phyloP scores from a whole-genome alignment of 2,888 invertebrate genomes.

The Cephus nigrinus region DNA sequence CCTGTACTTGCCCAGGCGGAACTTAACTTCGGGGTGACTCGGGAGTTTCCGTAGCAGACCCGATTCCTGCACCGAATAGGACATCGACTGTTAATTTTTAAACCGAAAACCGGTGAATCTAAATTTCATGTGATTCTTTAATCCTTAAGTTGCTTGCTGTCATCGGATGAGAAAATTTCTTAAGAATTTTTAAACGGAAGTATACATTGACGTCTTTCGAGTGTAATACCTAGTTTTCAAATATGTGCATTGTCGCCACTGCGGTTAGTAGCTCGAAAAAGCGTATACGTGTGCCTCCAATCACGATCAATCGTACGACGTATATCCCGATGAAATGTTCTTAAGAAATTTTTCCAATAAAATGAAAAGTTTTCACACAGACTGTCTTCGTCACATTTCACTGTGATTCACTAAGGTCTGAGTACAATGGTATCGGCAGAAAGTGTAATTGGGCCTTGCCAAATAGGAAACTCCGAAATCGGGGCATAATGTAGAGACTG shows the following conservation, averaged over 20 bases:
- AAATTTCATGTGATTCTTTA: conserved; percentile 6
- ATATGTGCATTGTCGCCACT: background rate
- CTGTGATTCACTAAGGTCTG: conserved; percentile 30
- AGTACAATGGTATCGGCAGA: conserved; percentile 27
- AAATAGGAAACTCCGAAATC: background rate
- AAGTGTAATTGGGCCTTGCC: background rate
- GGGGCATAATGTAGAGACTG: background rate
- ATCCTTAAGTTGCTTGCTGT: background rate
- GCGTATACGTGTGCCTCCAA: background rate
- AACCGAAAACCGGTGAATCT: conserved; percentile 30
- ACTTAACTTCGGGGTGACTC: conserved; percentile 37
- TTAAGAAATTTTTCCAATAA: background rate
- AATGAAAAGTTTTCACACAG: background rate
- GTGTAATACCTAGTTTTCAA: background rate
- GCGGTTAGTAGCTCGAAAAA: background rate
- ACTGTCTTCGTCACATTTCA: background rate
- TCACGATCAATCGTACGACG: background rate
- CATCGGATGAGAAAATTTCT: background rate
- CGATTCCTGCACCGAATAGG: background rate
- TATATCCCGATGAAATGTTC: background rate
- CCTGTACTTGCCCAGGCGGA: conserved; percentile 60
- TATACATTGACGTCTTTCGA: background rate
- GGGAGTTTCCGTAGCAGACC: conserved; percentile 56
- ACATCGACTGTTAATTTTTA: conserved; percentile 16
- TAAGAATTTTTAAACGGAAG: background rate